A percentile compares a stretch with the other conserved stretches of the same genome.
Evolutionary conservation across 2,113 vertebrate genomes (phyloP).

Genomic region (Gymnorhina tibicen): DNA sequence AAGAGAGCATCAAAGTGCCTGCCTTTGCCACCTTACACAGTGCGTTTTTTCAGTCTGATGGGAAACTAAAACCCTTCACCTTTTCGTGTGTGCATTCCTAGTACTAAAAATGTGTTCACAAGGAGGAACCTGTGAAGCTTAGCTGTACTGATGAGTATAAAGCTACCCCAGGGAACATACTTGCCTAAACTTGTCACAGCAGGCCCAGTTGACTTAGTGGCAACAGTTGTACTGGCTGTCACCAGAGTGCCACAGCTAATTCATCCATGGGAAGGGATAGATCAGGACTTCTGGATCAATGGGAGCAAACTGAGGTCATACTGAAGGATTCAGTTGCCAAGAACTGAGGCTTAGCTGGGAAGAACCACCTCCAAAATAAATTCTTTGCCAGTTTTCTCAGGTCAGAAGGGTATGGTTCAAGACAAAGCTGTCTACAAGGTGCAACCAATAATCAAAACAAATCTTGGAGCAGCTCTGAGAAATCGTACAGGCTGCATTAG

Average conservation of each 20-base stretch:
- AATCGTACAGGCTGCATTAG: not conserved
- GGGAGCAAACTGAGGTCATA: rapidly evolving
- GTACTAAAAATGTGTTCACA: not conserved
- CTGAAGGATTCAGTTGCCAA: not conserved
- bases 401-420: not conserved
- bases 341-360: not conserved
- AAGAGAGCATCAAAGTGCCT: not conserved
- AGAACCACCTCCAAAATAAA: not conserved
- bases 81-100: not conserved
- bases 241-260: not conserved
- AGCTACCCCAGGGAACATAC: not conserved
- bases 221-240: not conserved
- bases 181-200: not conserved
- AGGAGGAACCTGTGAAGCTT: not conserved
- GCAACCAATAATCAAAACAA: not conserved
- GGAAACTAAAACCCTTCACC: not conserved
- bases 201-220: not conserved
- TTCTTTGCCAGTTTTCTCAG: not conserved
- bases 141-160: not conserved
- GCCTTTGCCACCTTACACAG: not conserved
- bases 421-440: not conserved
- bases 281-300: not conserved
- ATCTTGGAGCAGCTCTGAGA: not conserved
- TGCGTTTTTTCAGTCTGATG: not conserved
- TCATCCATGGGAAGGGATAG: not conserved